Conservation (phyloP, 2,113 vertebrate species). For the Eudyptes chrysolophus region DNA sequence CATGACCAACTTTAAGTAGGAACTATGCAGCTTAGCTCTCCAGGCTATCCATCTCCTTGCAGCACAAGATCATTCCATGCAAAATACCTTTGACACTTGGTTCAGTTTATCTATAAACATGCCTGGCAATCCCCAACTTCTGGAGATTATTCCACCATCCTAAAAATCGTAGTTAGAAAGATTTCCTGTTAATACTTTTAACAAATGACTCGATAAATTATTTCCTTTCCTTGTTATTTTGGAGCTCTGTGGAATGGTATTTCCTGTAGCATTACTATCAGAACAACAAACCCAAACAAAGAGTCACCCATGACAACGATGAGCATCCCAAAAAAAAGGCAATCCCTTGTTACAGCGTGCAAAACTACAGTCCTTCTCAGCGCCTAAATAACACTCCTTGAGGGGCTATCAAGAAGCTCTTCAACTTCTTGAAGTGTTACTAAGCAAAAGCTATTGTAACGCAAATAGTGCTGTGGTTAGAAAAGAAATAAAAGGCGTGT, state of each 20-base stretch:
- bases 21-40: background rate
- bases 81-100: background rate
- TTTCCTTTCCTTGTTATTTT: background rate
- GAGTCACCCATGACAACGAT: conserved; percentile 3
- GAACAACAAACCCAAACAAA: conserved; percentile 40
- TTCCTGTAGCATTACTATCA: background rate
- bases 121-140: background rate
- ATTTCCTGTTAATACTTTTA: background rate
- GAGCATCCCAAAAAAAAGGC: background rate
- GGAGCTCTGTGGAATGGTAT: background rate
- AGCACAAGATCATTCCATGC: background rate
- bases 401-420: conserved; percentile 47
- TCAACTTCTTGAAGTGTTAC: conserved; percentile 30
- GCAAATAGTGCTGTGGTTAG: background rate
- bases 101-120: background rate
- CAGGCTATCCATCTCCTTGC: background rate
- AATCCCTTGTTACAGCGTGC: background rate
- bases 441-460: conserved; percentile 27
- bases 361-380: background rate
- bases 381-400: background rate
- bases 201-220: rapidly evolving
- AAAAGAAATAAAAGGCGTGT: background rate
- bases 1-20: background rate
- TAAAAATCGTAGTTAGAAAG: background rate
- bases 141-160: background rate